Base-by-base conservation (phyloP, 2,888 invertebrate species). In the Scaptomyza flava region DNA sequence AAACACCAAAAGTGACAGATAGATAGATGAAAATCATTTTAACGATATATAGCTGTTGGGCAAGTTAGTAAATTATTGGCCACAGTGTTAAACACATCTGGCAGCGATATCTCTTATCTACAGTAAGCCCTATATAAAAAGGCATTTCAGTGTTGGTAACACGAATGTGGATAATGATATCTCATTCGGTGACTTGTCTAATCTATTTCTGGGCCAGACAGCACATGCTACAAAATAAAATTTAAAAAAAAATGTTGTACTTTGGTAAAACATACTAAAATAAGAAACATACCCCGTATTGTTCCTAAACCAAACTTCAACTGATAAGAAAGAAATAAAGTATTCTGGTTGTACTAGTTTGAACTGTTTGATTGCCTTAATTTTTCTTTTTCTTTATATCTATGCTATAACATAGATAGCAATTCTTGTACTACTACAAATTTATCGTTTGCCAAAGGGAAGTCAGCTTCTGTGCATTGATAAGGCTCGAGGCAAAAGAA, bases 151-250 rank as follows among this genome's bases (percentile, higher is more conserved):
- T 59, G 66, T 65, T 71, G 58, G 38, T 36, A 56, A 53, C 68
- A 63, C 58, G 23, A 38, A 46, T 72, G 42, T 68, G 72, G 75
- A 75, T 59, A 74, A 69, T 64, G 75, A 72, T 74, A 72, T 60
- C 72, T 43, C 75, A 53, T 46, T 61, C n/a, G 45, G 68, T 51
- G 57, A 68, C 61, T 73, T 74, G 70, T 72, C 75, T 69, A 68
- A 68, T 74, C 68, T 74, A 50, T 64, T 63, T 45, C 59, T 42
- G 45, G 38, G 34, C 56, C 36, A 51, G 11, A 23, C 31, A 48
- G 12, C 43, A 5, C 30, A 50, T 27, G 9, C n/a, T n/a, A 31
- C 3, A 9, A 30, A 30, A 9, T 38, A 3, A 43, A 17, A 12
- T 33, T 33, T 48, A 6, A 23, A 12, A 42, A 23, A 11, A 23